These are phyloP conservation scores for Acinonyx jubatus DNA, from an alignment of 2,113 vertebrate genomes.

Conservation along the genomic window DNA sequence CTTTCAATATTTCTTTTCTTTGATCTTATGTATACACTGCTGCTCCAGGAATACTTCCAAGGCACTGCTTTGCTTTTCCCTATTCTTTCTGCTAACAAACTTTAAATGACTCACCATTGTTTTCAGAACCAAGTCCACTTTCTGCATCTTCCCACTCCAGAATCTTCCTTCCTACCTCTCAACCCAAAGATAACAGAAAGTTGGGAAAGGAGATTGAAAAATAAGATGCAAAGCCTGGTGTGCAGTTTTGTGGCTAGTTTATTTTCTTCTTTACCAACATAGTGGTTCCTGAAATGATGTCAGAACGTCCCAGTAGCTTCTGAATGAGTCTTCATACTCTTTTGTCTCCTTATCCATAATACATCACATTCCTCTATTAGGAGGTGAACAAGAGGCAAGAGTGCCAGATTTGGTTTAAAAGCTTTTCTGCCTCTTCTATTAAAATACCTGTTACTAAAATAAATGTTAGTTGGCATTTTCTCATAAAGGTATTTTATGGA, in stretches of 20 bases:
- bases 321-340: neutral
- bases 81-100: neutral
- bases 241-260: neutral
- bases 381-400: neutral
- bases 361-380: neutral
- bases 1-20: conserved; percentile 5
- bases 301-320: neutral
- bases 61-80: neutral
- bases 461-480: conserved; percentile 54
- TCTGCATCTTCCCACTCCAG: neutral
- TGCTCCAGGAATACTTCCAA: neutral
- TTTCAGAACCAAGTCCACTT: neutral
- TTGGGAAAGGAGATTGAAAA: neutral
- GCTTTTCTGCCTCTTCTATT: conserved; percentile 36
- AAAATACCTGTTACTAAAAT: conserved; percentile 47
- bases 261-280: neutral
- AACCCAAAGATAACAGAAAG: neutral
- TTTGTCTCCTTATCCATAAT: neutral
- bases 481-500: conserved; percentile 66
- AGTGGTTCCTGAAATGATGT: neutral
- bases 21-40: neutral
- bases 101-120: neutral
- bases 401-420: conserved; percentile 55
- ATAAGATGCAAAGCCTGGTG: neutral
- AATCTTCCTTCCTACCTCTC: neutral